Evolutionary conservation across 2,113 vertebrate genomes (phyloP), one percentile per base, ranked within the genome.

Genomic region (Carassius auratus): DNA sequence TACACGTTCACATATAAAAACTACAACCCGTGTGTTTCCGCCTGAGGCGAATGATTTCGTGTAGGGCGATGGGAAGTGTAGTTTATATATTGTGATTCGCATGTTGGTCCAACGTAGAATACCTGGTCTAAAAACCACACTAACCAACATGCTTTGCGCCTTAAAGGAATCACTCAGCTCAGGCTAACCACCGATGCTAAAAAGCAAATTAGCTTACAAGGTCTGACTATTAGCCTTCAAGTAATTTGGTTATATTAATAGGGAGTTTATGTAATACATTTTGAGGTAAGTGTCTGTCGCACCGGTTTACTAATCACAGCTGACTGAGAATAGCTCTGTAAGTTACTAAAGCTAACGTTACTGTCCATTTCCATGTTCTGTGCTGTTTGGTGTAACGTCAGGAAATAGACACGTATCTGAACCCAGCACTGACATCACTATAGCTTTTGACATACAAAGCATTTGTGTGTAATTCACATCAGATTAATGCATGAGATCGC

Each of bases 21-120:
- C 93, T 93, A 92, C 94, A 92, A 38, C 26, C 1, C 8, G n/a
- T 76, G 9, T n/a, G 13, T 82, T 64, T 7, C 2, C 5, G 2
- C 3, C 26, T 19, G 3, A n/a, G 33, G 23, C 13, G 9, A 0
- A 2, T 8, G 0, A 3, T 62, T 21, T 2, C 21, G 0, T 3
- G 14, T 10, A 14, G 30, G 0, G 69, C 66, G 87, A 0, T 85
- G 87, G 92, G 87, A 86, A 91, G 80, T 90, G 88, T 89, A 90
- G 93, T 92, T n/a, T 1, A 0, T 42, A 17, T 2, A 3, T 3
- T 30, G 21, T n/a, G 5, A 13, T 26, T 7, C 1, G 8, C 36
- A 8, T 4, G 0, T 3, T 17, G 7, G 26, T 15, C 3, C 9
- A 23, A 30, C 14, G 4, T 2, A 66, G 52, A 45, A 2, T 1